These are phyloP conservation scores for Trachelus iudaicus DNA, from an alignment of 2,888 invertebrate genomes.

Conservation along the genomic window DNA sequence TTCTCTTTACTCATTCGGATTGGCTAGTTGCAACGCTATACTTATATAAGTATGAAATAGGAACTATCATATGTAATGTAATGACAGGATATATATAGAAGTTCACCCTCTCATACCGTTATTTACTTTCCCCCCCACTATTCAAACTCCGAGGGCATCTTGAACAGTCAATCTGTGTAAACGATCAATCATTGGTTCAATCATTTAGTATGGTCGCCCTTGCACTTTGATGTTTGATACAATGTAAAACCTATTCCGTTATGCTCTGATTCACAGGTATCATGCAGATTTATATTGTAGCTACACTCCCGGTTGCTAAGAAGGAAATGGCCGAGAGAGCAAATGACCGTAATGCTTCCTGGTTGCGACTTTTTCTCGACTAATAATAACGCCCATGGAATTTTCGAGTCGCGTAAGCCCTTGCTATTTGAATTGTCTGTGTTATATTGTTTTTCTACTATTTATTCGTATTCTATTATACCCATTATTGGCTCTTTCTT, in stretches of 20 bases:
- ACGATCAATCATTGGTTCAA: not conserved
- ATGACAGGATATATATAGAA: not conserved
- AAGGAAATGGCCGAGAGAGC: not conserved
- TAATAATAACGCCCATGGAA: not conserved
- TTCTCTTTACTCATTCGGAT: constrained; percentile 1
- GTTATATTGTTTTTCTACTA: not conserved
- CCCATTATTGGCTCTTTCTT: not conserved
- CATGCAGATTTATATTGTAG: not conserved
- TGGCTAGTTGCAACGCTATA: not conserved
- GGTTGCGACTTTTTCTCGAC: not conserved
- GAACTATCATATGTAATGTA: not conserved
- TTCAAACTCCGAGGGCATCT: not conserved
- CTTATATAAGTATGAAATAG: not conserved
- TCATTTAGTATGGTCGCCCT: not conserved
- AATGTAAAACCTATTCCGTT: not conserved
- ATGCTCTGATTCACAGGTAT: not conserved
- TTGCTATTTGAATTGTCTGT: not conserved
- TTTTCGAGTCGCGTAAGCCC: not conserved
- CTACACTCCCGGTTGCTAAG: not conserved
- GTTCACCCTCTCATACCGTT: not conserved
- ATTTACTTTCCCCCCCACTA: not conserved
- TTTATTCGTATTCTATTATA: not conserved
- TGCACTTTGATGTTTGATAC: not conserved
- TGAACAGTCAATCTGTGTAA: not conserved
- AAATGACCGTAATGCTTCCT: not conserved